Base-by-base conservation (phyloP, 1,140 invertebrate species). In the Formica selysi region DNA sequence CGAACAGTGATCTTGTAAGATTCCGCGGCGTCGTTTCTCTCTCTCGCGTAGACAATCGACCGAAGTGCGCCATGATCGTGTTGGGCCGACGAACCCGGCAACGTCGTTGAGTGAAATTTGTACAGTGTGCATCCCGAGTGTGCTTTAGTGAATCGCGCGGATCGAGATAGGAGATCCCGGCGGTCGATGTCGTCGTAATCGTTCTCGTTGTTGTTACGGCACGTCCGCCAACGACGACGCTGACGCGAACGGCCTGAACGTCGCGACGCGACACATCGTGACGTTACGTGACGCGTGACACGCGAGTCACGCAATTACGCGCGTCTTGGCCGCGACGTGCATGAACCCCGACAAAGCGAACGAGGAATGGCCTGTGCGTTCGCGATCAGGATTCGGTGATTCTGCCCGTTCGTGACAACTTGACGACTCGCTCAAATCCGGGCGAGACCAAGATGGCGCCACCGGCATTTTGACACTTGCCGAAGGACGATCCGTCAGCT, bases 391-490 rank as follows among this genome's bases (percentile, higher is more conserved):
- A 87, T 86, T 89, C 89, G 85, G 86, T 87, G 91, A 91, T 91
- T 81, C 83, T 86, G 76, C 80, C 81, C 68, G 84, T 93, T 92
- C 92, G 91, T 94, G 93, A 94, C 93, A 93, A 92, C 87, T 92
- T 91, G 91, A 93, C 90, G 91, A 90, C 88, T 70, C 87, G 79
- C 85, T 73, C 76, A 67, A 65, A 71, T 79, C 86, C 76, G 74
- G 67, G 22, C 83, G 71, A 89, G 88, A 74, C 65, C 83, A 89
- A 95, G 94, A 94, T 94, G 94, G 93, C 93, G 94, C 93, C 93
- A 93, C 91, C 89, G 87, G 87, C 87, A 85, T 93, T 94, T 92
- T 94, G 94, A 94, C 92, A 94, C 90, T 92, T 91, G 87, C 88
- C 85, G 80, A 91, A 88, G 78, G 61, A 86, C 88, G 65, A 86